phyloP scores from a whole-genome alignment of 2,797 vertebrate species.

The Novumbra hubbsi region DNA sequence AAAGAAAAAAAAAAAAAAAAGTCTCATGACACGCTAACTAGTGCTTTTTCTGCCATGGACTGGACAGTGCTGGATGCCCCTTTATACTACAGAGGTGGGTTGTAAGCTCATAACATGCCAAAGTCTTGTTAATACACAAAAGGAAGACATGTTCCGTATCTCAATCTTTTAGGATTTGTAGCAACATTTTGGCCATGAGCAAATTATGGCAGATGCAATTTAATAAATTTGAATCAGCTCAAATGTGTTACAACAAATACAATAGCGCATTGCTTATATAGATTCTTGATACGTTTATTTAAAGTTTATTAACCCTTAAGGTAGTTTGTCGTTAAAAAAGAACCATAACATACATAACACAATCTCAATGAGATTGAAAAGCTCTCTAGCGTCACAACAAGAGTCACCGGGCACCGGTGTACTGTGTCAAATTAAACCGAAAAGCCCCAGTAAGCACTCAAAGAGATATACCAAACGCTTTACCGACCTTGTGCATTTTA shows the following conservation, averaged over 20 bases:
- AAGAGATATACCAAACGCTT: background rate
- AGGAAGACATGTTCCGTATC: background rate
- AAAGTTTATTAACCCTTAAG: too few relatives aligned
- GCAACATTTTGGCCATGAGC: background rate
- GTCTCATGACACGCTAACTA: background rate
- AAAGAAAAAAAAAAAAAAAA: too few relatives aligned
- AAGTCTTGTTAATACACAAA: background rate
- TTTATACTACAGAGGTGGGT: background rate
- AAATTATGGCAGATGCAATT: background rate
- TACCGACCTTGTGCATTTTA: conserved; percentile 15
- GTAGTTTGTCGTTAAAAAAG: too few relatives aligned
- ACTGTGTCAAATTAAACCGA: conserved; percentile 13
- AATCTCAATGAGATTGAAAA: background rate
- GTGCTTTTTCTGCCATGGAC: too few relatives aligned
- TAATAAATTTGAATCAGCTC: background rate
- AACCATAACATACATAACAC: too few relatives aligned
- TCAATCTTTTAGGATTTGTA: background rate
- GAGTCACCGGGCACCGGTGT: background rate
- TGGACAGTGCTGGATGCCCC: background rate
- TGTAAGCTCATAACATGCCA: background rate
- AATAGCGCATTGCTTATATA: too few relatives aligned
- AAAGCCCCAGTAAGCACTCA: conserved; percentile 12
- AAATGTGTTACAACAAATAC: too few relatives aligned
- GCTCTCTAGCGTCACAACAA: background rate
- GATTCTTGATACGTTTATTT: too few relatives aligned